Percentiles rank a stretch among this genome's conserved stretches.
These are phyloP conservation scores for cat (Felis catus) DNA, from an alignment of 2,113 vertebrate species.

Conservation along the genomic window DNA sequence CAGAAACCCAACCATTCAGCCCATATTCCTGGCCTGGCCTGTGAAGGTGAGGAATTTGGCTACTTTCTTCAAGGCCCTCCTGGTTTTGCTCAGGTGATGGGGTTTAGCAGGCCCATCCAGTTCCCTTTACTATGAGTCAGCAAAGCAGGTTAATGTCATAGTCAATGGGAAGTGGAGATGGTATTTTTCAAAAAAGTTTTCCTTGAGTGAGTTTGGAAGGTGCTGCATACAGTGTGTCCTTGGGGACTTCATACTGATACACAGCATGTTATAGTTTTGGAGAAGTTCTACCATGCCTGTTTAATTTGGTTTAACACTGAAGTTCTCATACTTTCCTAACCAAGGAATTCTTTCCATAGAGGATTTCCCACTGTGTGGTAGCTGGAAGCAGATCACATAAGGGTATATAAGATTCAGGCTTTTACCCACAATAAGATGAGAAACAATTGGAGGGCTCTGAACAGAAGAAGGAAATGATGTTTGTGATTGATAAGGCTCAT, in stretches of 20 bases:
- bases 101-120: not conserved
- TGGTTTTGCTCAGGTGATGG: not conserved
- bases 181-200: not conserved
- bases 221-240: not conserved
- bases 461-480: not conserved
- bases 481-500: not conserved
- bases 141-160: not conserved
- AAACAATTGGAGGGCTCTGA: not conserved
- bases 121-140: not conserved
- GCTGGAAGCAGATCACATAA: not conserved
- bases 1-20: not conserved
- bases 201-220: not conserved
- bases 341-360: not conserved
- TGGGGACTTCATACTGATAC: not conserved
- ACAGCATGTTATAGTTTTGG: not conserved
- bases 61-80: not conserved
- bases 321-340: not conserved
- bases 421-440: not conserved
- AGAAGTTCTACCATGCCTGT: not conserved
- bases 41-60: not conserved
- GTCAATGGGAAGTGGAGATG: not conserved
- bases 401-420: not conserved
- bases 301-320: not conserved
- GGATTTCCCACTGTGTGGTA: not conserved
- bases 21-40: not conserved